Evolutionary conservation across 2,797 vertebrate genomes (phyloP).

Genomic region (Myiotriccus ornatus): DNA sequence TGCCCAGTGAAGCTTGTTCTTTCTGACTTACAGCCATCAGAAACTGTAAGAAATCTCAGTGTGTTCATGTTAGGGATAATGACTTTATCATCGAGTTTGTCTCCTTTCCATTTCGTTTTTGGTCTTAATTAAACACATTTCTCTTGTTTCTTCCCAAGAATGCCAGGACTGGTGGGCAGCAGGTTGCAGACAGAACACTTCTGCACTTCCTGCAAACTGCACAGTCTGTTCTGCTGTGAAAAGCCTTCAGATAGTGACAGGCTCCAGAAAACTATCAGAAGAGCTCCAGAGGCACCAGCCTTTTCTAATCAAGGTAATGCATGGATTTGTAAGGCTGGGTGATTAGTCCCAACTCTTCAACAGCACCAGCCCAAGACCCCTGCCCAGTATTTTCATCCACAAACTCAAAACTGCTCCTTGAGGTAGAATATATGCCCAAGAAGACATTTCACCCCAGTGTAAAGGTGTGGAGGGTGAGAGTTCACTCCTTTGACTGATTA

Average conservation of each 20-base stretch:
- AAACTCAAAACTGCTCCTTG: not conserved
- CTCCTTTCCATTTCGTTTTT: not conserved
- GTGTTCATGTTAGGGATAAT: not conserved
- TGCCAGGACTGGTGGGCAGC: constrained; percentile 73
- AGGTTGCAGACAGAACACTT: constrained; percentile 67
- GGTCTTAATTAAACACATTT: not conserved
- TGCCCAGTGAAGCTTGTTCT: not conserved
- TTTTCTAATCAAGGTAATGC: constrained; percentile 87
- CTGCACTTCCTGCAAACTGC: constrained; percentile 66
- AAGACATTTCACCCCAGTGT: not conserved
- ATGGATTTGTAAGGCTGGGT: not conserved
- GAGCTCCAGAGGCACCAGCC: constrained; percentile 81
- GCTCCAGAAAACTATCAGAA: constrained; percentile 50
- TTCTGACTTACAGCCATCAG: not conserved
- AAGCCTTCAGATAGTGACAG: constrained; percentile 58
- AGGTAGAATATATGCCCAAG: not conserved
- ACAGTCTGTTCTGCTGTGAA: constrained; percentile 69
- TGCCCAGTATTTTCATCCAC: not conserved
- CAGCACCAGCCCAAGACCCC: not conserved
- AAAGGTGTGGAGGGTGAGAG: not conserved
- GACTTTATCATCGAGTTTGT: not conserved
- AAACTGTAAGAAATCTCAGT: not conserved
- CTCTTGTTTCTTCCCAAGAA: constrained; percentile 48
- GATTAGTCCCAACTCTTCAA: not conserved
- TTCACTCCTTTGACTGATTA: not conserved